A percentile compares a stretch with the other conserved stretches of the same genome.
phyloP scores from a whole-genome alignment of 2,888 invertebrate species.

The Heteromurus nitidus region DNA sequence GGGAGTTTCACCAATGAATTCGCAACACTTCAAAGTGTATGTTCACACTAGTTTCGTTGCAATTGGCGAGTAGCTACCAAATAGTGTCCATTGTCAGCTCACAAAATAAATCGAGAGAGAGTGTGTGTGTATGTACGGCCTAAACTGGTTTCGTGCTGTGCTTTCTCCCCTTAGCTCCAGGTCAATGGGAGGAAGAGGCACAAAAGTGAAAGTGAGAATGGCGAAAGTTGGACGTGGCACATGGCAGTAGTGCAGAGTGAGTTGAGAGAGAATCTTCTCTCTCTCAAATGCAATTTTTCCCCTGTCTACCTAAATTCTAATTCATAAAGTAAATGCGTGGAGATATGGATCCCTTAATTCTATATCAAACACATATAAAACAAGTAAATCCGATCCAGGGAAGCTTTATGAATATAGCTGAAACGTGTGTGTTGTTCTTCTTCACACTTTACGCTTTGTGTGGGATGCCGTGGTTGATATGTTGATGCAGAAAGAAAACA shows the following conservation, averaged over 20 bases:
- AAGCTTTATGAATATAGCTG: neutral
- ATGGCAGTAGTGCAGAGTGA: neutral
- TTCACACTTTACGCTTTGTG: neutral
- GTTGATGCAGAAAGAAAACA: neutral
- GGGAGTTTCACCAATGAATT: too few species aligned
- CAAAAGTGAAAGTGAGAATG: neutral
- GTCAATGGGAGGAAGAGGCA: neutral
- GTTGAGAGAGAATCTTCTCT: neutral
- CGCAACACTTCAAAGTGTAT: too few species aligned
- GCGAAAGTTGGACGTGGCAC: neutral
- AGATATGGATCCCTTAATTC: slow-evolving; percentile 12
- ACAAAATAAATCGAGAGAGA: too few species aligned
- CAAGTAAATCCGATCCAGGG: neutral
- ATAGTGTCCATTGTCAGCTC: too few species aligned
- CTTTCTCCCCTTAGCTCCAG: neutral
- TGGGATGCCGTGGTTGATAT: neutral
- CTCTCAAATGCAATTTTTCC: slow-evolving; percentile 54
- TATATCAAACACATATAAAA: too few species aligned
- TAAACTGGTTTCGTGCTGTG: too few species aligned
- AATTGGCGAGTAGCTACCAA: too few species aligned
- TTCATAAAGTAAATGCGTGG: slow-evolving; percentile 55
- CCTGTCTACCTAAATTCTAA: slow-evolving; percentile 60
- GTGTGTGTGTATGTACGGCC: too few species aligned
- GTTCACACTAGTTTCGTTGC: too few species aligned
- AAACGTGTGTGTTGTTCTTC: neutral